Evolutionary conservation across 2,797 vertebrate species (phyloP).

Genomic region (Taeniopygia guttata): DNA sequence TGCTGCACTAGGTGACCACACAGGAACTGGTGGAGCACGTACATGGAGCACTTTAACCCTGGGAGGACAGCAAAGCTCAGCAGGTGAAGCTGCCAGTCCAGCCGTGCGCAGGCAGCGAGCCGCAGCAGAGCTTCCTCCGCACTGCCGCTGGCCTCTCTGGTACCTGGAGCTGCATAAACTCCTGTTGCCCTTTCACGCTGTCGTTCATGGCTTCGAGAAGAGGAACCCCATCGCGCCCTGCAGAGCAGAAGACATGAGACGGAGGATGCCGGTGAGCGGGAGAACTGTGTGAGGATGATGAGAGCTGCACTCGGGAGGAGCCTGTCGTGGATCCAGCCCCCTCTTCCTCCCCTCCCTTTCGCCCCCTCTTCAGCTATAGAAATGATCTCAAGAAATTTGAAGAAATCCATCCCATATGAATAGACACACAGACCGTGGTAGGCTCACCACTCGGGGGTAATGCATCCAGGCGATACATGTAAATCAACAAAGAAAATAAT

Average conservation of each 20-base stretch:
- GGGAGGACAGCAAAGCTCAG: accelerated
- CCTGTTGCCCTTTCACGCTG: conserved; percentile 83
- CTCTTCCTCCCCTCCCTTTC: too few relatives aligned
- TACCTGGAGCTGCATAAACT: conserved; percentile 87
- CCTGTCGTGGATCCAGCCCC: not conserved
- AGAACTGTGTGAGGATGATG: accelerated
- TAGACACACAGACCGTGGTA: accelerated
- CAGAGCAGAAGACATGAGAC: not conserved
- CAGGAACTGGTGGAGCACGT: accelerated
- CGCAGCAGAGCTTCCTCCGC: not conserved
- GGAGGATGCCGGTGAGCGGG: accelerated
- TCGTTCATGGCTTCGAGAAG: conserved; percentile 84
- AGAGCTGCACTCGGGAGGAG: not conserved
- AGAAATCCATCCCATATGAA: accelerated
- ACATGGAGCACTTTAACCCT: accelerated
- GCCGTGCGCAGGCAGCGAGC: accelerated
- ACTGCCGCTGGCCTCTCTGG: too few relatives aligned
- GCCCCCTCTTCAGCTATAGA: accelerated
- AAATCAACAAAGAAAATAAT: not conserved
- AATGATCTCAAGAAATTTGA: accelerated
- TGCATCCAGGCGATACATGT: too few relatives aligned
- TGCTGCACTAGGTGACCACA: accelerated
- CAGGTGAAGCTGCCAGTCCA: accelerated
- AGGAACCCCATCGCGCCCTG: conserved; percentile 72
- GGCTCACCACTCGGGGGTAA: accelerated